phyloP scores from a whole-genome alignment of 35 echinoderm and acorn worm species.

The Strongylocentrotus purpuratus region DNA sequence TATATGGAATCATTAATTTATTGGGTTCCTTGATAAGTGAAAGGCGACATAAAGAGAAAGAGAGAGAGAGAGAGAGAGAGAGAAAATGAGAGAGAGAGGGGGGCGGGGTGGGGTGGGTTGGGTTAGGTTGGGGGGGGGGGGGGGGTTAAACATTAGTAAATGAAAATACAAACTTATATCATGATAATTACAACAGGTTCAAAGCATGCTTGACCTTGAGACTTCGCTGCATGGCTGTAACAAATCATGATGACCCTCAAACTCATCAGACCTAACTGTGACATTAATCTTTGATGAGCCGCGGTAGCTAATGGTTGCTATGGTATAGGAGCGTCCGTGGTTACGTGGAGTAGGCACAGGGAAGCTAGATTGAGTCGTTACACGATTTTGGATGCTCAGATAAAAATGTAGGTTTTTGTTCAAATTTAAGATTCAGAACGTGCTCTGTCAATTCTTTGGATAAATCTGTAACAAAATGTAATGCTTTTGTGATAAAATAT shows the following conservation, averaged over 20 bases:
- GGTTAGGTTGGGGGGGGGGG: no score
- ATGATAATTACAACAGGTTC: not conserved
- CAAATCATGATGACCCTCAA: not conserved
- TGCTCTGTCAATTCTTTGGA: not conserved
- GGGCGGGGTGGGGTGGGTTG: no score
- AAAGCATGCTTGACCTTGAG: not conserved
- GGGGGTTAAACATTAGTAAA: no score
- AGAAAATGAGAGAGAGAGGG: not conserved
- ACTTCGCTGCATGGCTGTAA: not conserved
- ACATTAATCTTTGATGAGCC: not conserved
- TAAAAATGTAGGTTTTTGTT: not conserved
- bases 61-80: not conserved
- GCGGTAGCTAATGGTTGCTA: not conserved
- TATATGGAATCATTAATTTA: not conserved
- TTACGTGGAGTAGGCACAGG: not conserved
- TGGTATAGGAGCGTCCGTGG: not conserved
- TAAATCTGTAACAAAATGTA: not conserved
- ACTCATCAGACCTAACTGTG: not conserved
- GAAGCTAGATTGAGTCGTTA: not conserved
- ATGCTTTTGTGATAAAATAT: not conserved
- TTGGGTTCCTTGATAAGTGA: not conserved
- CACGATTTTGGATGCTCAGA: not conserved
- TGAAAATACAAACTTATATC: not conserved
- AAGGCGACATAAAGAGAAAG: not conserved
- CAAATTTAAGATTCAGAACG: not conserved